Conservation (phyloP, 1,140 invertebrate species). For the Diprion similis region DNA sequence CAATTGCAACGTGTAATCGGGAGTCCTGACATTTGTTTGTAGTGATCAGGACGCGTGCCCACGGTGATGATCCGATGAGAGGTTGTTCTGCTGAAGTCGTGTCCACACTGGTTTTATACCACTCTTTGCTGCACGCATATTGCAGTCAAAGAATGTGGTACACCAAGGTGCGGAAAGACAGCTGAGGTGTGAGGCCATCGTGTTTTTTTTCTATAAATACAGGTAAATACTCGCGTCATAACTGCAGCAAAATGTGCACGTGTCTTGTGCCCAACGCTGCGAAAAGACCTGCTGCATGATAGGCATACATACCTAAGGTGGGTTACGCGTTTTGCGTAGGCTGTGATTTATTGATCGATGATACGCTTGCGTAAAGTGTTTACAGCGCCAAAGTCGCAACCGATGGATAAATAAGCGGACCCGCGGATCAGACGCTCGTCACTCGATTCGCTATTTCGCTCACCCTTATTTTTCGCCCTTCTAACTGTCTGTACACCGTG, state of each 20-base stretch:
- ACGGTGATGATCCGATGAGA: too few species aligned
- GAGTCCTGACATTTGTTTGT: too few species aligned
- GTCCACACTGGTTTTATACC: too few species aligned
- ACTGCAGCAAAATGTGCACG: not conserved
- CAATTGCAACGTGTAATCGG: too few species aligned
- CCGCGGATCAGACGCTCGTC: constrained; percentile 28
- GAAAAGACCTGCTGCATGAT: too few species aligned
- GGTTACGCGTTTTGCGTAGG: constrained; percentile 25
- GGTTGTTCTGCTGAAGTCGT: too few species aligned
- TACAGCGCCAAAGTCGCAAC: constrained; percentile 42
- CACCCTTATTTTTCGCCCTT: too few species aligned
- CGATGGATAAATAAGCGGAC: constrained; percentile 47
- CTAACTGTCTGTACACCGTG: constrained; percentile 19
- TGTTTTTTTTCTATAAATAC: not conserved
- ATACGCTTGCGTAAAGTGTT: constrained; percentile 55
- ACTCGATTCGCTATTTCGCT: too few species aligned
- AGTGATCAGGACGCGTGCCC: too few species aligned
- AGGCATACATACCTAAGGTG: not conserved
- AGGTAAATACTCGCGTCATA: not conserved
- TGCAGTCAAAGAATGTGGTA: not conserved
- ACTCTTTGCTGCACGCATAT: not conserved
- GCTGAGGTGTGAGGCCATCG: not conserved
- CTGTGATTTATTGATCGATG: constrained; percentile 53
- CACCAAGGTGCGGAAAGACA: not conserved
- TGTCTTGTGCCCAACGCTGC: too few species aligned